A percentile compares a stretch with the other conserved stretches of the same genome.
Conservation (phyloP, 2,113 vertebrate species). For the Platycercus adscitus region DNA sequence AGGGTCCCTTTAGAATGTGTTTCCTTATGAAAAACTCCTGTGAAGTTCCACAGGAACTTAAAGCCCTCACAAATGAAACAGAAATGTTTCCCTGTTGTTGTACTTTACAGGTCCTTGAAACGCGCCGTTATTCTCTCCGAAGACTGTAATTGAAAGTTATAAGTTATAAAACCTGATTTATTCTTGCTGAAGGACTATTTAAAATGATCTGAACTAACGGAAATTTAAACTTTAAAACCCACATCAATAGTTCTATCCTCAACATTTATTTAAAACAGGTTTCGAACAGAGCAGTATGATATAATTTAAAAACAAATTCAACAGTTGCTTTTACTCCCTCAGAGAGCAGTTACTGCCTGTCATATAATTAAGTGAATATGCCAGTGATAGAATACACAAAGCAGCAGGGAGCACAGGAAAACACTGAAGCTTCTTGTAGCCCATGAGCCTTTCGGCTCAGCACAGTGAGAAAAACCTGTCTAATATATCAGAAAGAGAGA, state of each 20-base stretch:
- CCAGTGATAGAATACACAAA: conserved; percentile 32
- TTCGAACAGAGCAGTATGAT: conserved; percentile 14
- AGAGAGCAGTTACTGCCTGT: conserved; percentile 22
- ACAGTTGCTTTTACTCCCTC: conserved; percentile 48
- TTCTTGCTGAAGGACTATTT: conserved; percentile 59
- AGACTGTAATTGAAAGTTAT: conserved; percentile 55
- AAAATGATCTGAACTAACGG: conserved; percentile 62
- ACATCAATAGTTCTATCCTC: conserved; percentile 50
- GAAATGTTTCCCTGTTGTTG: neutral
- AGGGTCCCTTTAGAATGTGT: neutral
- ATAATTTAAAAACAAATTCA: conserved; percentile 35
- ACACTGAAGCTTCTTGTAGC: neutral
- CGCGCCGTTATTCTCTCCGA: neutral
- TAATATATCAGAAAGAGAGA: neutral
- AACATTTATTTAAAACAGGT: conserved; percentile 46
- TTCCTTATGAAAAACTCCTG: neutral
- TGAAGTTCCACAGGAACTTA: conserved; percentile 9
- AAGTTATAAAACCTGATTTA: conserved; percentile 63
- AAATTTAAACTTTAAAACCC: conserved; percentile 61
- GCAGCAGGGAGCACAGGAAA: neutral
- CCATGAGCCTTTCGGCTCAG: neutral
- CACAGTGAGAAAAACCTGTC: neutral
- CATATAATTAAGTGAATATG: conserved; percentile 40
- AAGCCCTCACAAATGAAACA: neutral
- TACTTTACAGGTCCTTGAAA: conserved; percentile 30